Conservation (phyloP, 2,113 vertebrate species). For the Phainopepla nitens region DNA sequence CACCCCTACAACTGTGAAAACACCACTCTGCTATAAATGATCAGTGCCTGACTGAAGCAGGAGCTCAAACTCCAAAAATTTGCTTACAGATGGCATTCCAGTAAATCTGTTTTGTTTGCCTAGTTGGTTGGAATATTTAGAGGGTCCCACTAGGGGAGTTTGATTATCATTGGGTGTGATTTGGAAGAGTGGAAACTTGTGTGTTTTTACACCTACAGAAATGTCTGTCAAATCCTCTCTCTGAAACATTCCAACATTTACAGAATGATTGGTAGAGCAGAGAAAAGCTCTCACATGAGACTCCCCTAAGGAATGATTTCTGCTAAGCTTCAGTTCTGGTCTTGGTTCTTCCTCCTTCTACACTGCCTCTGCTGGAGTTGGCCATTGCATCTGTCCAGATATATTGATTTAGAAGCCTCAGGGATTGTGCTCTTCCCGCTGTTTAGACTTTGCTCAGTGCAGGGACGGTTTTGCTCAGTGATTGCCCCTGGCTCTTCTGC, state of each 20-base stretch:
- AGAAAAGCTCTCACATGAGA: neutral
- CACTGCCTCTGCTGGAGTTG: neutral
- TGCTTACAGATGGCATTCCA: neutral
- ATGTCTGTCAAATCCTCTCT: neutral
- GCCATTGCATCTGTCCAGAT: neutral
- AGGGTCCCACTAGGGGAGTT: neutral
- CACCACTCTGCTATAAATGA: neutral
- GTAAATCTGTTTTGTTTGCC: neutral
- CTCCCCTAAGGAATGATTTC: neutral
- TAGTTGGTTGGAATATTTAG: neutral
- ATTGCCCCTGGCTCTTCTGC: neutral
- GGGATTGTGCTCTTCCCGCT: neutral
- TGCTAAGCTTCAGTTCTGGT: neutral
- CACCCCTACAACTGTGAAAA: neutral
- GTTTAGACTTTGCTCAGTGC: neutral
- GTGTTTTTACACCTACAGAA: neutral
- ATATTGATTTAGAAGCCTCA: neutral
- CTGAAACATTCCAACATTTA: neutral
- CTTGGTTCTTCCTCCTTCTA: neutral
- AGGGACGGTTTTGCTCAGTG: neutral
- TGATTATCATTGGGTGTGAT: neutral
- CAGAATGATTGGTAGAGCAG: neutral
- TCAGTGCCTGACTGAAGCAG: neutral
- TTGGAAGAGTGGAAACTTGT: neutral
- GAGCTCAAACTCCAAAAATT: neutral